Conservation (phyloP, 2,113 vertebrate species). For the Grammomys surdaster region DNA sequence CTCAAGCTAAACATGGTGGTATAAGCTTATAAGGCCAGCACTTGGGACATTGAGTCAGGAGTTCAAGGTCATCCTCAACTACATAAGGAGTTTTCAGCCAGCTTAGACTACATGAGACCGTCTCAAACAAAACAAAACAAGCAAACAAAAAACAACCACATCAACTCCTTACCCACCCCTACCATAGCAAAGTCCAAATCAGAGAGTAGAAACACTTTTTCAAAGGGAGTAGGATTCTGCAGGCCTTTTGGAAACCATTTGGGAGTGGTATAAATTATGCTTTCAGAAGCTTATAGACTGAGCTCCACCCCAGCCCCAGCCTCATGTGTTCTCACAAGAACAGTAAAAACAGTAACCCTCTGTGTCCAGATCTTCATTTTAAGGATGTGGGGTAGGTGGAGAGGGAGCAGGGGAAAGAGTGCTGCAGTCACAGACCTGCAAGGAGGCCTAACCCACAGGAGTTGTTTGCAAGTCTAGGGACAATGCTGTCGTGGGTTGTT, state of each 20-base stretch:
- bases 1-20: background rate
- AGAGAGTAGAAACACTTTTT: slow-evolving; percentile 80
- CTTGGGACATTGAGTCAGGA: background rate
- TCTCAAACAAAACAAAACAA: background rate
- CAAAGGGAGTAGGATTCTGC: slow-evolving; percentile 76
- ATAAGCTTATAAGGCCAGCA: background rate
- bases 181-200: slow-evolving; percentile 8
- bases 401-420: background rate
- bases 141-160: background rate
- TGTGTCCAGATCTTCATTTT: slow-evolving; percentile 74
- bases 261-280: slow-evolving; percentile 77
- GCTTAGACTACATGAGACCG: background rate
- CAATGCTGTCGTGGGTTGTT: background rate
- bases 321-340: slow-evolving; percentile 74
- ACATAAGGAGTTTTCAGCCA: background rate
- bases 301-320: slow-evolving; percentile 79
- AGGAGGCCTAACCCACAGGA: background rate
- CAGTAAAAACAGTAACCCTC: slow-evolving; percentile 71
- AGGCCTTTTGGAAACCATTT: slow-evolving; percentile 78
- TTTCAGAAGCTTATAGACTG: slow-evolving; percentile 81
- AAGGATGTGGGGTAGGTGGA: slow-evolving; percentile 62
- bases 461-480: background rate
- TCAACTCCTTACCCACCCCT: background rate
- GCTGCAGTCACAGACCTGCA: background rate
- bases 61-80: background rate